Evolutionary conservation across 2,888 invertebrate genomes (phyloP), one percentile per base, ranked within the genome.

Genomic region (Drosophila putrida): DNA sequence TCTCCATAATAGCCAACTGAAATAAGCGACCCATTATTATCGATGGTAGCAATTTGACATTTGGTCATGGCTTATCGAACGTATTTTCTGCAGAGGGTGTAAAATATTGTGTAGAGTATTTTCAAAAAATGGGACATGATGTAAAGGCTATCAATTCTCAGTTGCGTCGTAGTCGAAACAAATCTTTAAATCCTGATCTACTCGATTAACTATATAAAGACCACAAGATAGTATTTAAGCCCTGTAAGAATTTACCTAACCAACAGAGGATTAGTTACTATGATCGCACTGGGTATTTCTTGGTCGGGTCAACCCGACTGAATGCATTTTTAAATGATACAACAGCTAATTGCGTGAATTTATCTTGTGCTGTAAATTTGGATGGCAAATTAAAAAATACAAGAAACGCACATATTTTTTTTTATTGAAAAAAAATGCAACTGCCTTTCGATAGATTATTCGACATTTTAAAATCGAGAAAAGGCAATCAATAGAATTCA

Each of bases 31-130:
- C 96, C 91, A 93, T 97, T 65, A 93, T 97, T 13, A 95, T 97
- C 58, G 97, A 97, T 91, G 97, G 96, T 13, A 95, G 95, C 90
- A 97, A 97, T 93, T 95, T 97, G 13, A 97, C 97, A 1, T 95
- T 95, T 94, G 93, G 96, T 54, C 95, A 96, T 86, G 93, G 94
- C 0, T 93, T 93, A 46, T 93, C 94, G 25, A 93, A 92, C 75
- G 62, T 83, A n/a, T 97, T 97, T 91, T 96, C 97, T 1, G 95
- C 96, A 10, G 93, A 93, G 84, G 97, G 97, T 0, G 93, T 97
- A 6, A 93, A 95, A 90, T 94, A 97, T 50, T 95, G 96, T 80
- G 94, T 97, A 36, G 95, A 97, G 64, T 97, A 95, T 91, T 97
- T 97, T 90, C 81, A 94, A 54, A 93, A 93, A 58, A 93, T 95